These are phyloP conservation scores for Coleophora flavipennella DNA, from an alignment of 2,888 invertebrate genomes.

Conservation along the genomic window DNA sequence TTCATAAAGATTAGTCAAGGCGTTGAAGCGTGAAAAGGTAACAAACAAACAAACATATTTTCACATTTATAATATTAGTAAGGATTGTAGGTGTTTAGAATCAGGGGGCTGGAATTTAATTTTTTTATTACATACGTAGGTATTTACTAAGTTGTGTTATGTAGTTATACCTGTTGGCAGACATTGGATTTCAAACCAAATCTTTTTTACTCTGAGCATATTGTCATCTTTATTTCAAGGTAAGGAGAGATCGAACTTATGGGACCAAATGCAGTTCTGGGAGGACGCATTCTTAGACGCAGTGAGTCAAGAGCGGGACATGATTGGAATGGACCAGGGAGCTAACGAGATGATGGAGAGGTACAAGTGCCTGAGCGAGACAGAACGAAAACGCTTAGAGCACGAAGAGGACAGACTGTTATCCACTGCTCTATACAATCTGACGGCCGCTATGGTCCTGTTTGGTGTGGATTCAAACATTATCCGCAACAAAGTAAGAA, in stretches of 20 bases:
- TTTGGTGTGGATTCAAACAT: slow-evolving; percentile 88
- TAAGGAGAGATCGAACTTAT: slow-evolving; percentile 89
- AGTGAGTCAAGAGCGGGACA: slow-evolving; percentile 97
- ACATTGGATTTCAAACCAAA: no score
- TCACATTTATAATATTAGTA: no score
- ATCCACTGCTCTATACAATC: slow-evolving; percentile 95
- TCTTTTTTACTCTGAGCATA: no score
- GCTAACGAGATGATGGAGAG: slow-evolving; percentile 99
- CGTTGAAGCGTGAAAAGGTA: no score
- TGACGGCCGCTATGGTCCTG: slow-evolving; percentile 96
- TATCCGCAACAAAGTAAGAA: slow-evolving; percentile 87
- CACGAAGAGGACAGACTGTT: slow-evolving; percentile 97
- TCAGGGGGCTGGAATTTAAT: no score
- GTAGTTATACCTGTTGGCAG: no score
- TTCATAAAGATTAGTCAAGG: no score
- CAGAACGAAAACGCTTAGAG: slow-evolving; percentile 93
- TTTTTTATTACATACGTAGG: no score
- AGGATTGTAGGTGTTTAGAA: no score
- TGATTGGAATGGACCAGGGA: slow-evolving; percentile 99
- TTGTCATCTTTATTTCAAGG: slow-evolving; percentile 31
- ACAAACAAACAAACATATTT: no score
- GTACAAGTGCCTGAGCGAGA: slow-evolving; percentile 93
- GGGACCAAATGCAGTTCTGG: slow-evolving; percentile 99
- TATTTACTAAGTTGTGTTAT: no score
- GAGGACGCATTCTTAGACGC: slow-evolving; percentile 99